Base-by-base conservation (phyloP, 2,113 vertebrate genomes). In the Colistium nudipinnis region DNA sequence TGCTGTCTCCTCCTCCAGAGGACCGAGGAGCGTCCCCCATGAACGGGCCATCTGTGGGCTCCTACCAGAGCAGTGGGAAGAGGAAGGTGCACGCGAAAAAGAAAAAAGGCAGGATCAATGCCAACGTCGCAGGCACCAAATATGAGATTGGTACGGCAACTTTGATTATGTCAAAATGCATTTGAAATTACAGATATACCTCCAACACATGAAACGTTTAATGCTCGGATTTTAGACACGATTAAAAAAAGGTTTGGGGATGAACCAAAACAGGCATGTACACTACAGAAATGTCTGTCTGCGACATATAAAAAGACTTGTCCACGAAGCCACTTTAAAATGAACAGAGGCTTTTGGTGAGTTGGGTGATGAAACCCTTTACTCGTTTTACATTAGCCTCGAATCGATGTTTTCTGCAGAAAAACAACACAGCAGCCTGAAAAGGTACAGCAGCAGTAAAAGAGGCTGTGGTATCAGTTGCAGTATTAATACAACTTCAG, bases 121-220 rank as follows among this genome's bases (percentile, higher is more conserved):
- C 96, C 70, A 99, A 98, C 60, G 92, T 98, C 0, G 89, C 94
- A 39, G 96, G 96, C 87, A 98, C 96, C 69, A 99, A 99, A 93
- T 99, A 98, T 82, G 97, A 98, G 91, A 98, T 99, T 20, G 97
- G 97, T 99, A 96, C 11, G 53, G 38, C 22, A 33, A 39, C 17
- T 62, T 2, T 31, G 20, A 64, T 43, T n/a, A 22, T 31, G 56
- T 2, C 25, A n/a, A 44, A 56, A 55, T 2, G 0, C 12, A 53
- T 52, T 36, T 25, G 1, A 57, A 65, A 30, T 38, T 0, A 33
- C 36, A 19, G 5, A 19, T 7, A 56, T 4, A 2, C 28, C 8
- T 47, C 16, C 14, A 39, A 14, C 3, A 51, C 25, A 43, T 20
- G 4, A 70, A 16, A 28, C 35, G 6, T 49, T 9, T 0, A 12